Evolutionary conservation across 2,113 vertebrate genomes (phyloP), one percentile per base, ranked within the genome.

Genomic region (Rhipidura dahli): DNA sequence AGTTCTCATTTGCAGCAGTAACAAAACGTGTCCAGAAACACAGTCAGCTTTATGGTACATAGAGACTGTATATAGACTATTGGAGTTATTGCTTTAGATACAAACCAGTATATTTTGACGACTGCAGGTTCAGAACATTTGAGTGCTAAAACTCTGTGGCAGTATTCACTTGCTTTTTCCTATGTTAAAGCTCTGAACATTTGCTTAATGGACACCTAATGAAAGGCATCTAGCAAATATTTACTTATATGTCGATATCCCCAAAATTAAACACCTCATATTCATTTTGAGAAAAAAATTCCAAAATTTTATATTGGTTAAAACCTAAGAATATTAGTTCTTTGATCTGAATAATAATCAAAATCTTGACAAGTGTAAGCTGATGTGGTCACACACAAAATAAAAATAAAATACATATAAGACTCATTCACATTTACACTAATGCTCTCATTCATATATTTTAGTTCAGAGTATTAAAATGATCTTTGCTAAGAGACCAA

Each of bases 401-500:
- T 28, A 51, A 33, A 63, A 69, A 59, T 13, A 4, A 61, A 61
- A n/a, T 21, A 18, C 1, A 9, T 50, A 13, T 35, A 37, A 10
- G 47, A 35, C 11, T 19, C 8, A 33, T 31, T 69, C 31, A 26
- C 4, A 35, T 49, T 9, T 26, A 49, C 2, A 15, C 56, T 30
- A 54, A 44, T 69, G 6, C 6, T 80, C 3, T 28, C 37, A 23
- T 15, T 65, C 22, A 45, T 37, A 42, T 5, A 63, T 50, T 54
- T 82, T 20, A 50, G 16, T 49, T 7, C 21, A 47, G 20, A 77
- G 4, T 8, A 27, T 39, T 63, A 44, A 77, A 63, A 33, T 31
- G 0, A 35, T 51, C 9, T 42, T n/a, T n/a, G 0, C 5, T 27
- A 59, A 64, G 24, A 70, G 35, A 53, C 1, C 4, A 1, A 69